These are phyloP conservation scores for Epinephelus malabaricus DNA, from an alignment of 2,797 vertebrate genomes.

Conservation along the genomic window DNA sequence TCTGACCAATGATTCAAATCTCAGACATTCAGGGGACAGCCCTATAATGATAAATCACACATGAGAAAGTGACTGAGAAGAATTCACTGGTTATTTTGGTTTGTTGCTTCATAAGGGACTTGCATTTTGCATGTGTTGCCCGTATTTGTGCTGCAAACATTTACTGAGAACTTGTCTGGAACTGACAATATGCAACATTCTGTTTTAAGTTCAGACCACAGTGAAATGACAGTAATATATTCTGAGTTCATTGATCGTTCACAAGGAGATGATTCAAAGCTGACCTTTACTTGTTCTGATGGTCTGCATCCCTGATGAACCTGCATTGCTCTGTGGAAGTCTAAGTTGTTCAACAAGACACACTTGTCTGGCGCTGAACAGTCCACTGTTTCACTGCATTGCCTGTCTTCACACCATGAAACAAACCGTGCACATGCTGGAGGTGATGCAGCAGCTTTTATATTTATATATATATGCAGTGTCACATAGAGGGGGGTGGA, in stretches of 20 bases:
- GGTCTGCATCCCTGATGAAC: conserved; percentile 73
- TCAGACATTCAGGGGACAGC: too few species aligned
- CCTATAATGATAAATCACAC: too few species aligned
- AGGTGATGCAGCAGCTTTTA: conserved; percentile 17
- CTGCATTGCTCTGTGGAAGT: conserved; percentile 60
- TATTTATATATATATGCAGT: not conserved
- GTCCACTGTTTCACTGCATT: conserved; percentile 7
- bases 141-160: conserved; percentile 38
- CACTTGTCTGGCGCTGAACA: conserved; percentile 26
- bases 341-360: conserved; percentile 44
- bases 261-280: conserved; percentile 72
- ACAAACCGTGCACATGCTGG: not conserved
- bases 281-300: conserved; percentile 77
- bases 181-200: conserved; percentile 15
- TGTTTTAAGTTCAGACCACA: conserved; percentile 57
- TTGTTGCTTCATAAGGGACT: not conserved
- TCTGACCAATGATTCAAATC: too few species aligned
- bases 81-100: not conserved
- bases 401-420: not conserved
- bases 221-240: conserved; percentile 64
- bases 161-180: conserved; percentile 21
- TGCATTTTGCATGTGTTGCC: not conserved
- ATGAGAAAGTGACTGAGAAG: too few species aligned
- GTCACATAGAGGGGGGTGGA: not conserved
- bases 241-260: conserved; percentile 75